These are phyloP conservation scores for Colletes gigas DNA, from an alignment of 1,140 invertebrate genomes.

Conservation along the genomic window DNA sequence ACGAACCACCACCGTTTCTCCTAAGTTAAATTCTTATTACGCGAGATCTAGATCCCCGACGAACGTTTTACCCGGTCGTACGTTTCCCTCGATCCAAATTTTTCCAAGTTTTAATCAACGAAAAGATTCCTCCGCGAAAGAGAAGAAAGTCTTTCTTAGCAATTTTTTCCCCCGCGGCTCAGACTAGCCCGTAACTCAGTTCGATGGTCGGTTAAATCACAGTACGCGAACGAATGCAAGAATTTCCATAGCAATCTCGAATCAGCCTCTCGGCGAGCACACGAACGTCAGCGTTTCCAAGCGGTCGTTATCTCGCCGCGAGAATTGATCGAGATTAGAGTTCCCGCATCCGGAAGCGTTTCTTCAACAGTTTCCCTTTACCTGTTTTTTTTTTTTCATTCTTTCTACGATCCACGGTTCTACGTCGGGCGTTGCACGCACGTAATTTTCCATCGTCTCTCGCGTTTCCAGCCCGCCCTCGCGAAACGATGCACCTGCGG, in stretches of 20 bases:
- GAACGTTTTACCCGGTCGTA: too few species aligned
- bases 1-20: not conserved
- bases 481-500: too few species aligned
- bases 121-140: too few species aligned
- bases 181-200: constrained; percentile 3
- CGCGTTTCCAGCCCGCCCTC: too few species aligned
- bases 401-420: not conserved
- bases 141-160: too few species aligned
- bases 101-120: too few species aligned
- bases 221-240: not conserved
- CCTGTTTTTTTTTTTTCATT: not conserved
- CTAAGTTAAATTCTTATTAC: too few species aligned
- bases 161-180: not conserved
- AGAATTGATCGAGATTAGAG: constrained; percentile 62
- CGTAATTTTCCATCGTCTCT: too few species aligned
- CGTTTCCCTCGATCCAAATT: too few species aligned
- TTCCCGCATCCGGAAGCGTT: constrained; percentile 57
- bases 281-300: constrained; percentile 26
- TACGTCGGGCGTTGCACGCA: too few species aligned
- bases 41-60: too few species aligned
- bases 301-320: constrained; percentile 35
- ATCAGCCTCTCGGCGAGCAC: constrained; percentile 36
- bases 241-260: constrained; percentile 45
- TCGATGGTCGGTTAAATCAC: constrained; percentile 11
- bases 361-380: constrained; percentile 53